Evolutionary conservation across 2,113 vertebrate genomes (phyloP).

Genomic region (Sturnira hondurensis): DNA sequence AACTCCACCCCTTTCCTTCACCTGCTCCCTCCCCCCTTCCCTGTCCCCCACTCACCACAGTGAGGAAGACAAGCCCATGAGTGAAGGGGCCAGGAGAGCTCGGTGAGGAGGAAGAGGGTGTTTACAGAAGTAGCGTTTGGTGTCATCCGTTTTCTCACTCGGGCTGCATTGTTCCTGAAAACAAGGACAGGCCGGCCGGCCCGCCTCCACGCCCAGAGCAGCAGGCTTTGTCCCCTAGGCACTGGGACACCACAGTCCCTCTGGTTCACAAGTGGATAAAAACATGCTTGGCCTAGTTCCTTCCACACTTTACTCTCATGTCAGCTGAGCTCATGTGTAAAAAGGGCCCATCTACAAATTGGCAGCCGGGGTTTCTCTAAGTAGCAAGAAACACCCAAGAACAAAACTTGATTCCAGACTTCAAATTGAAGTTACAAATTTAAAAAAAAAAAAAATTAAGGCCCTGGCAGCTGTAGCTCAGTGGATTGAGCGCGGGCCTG

Average conservation of each 20-base stretch:
- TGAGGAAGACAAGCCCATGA: not conserved
- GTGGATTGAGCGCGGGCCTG: too few relatives aligned
- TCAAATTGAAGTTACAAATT: not conserved
- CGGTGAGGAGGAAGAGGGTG: not conserved
- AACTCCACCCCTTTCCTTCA: not conserved
- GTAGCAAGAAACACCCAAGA: not conserved
- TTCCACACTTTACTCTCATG: constrained; percentile 29
- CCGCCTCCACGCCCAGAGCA: constrained; percentile 25
- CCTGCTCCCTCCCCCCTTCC: not conserved
- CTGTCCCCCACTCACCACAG: not conserved
- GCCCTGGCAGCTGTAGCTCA: too few relatives aligned
- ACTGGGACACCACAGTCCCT: constrained; percentile 4
- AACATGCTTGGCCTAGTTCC: constrained; percentile 37
- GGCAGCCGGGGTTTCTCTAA: constrained; percentile 13
- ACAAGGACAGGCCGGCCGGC: not conserved
- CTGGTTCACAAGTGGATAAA: constrained; percentile 47
- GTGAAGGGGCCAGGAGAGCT: not conserved
- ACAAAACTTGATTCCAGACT: constrained; percentile 8
- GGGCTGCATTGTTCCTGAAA: not conserved
- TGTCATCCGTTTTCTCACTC: not conserved
- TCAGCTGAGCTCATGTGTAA: not conserved
- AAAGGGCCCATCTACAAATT: constrained; percentile 19
- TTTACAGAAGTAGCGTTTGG: not conserved
- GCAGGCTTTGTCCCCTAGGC: not conserved
- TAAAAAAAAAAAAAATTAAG: too few relatives aligned